Conservation (phyloP, 1,140 invertebrate genomes). For the Tetramorium alpestre region DNA sequence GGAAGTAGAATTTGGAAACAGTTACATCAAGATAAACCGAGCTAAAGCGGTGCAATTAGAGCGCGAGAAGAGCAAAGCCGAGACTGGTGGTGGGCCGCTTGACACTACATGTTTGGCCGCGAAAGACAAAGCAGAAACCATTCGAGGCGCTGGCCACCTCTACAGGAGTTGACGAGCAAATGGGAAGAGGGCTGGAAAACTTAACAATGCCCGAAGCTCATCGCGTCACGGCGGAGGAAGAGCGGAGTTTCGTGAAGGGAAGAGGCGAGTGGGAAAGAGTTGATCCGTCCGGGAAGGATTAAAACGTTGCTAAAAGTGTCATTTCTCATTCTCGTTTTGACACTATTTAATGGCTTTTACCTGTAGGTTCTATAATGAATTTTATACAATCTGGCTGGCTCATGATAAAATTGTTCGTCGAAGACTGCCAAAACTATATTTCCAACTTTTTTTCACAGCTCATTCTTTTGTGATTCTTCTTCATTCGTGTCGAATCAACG, state of each 20-base stretch:
- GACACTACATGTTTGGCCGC: constrained; percentile 69
- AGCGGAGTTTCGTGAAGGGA: constrained; percentile 30
- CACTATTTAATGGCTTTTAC: constrained; percentile 51
- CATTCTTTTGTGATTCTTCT: neutral
- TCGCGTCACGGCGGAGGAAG: constrained; percentile 61
- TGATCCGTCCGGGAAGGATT: neutral
- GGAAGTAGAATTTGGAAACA: constrained; percentile 40
- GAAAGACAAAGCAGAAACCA: constrained; percentile 72
- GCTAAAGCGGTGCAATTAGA: constrained; percentile 41
- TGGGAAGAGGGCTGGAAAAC: constrained; percentile 69
- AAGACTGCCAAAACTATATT: neutral
- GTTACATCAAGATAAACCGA: constrained; percentile 53
- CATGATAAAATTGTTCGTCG: neutral
- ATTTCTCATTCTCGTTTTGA: constrained; percentile 71
- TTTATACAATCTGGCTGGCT: neutral
- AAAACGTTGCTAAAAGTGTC: constrained; percentile 79
- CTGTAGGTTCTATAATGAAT: neutral
- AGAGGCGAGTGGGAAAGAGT: constrained; percentile 66
- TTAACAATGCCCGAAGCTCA: constrained; percentile 80
- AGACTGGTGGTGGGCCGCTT: constrained; percentile 42
- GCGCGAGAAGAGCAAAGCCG: constrained; percentile 51
- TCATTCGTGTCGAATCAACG: neutral
- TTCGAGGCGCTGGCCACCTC: constrained; percentile 42
- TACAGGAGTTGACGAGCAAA: constrained; percentile 56
- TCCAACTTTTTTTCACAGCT: neutral